Evolutionary conservation across 2,888 invertebrate genomes (phyloP), one percentile per base, ranked within the genome.

Genomic region (Drosophila pullipes): DNA sequence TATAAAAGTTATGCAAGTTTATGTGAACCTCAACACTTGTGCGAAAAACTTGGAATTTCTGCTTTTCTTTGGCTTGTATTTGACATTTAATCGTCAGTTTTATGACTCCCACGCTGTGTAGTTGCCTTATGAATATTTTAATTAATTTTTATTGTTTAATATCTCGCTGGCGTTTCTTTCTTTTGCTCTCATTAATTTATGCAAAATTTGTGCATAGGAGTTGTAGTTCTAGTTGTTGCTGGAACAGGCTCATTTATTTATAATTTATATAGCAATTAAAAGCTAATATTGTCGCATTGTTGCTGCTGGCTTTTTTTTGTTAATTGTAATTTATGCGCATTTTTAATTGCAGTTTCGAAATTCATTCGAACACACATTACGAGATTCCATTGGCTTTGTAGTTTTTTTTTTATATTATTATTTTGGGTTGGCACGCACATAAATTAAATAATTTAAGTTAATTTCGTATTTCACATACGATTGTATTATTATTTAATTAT

Each of bases 391-490:
- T 81, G 67, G 53, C 69, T 78, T 74, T 71, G 62, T 64, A 58
- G 57, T 69, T 69, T 68, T 60, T 62, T 60, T 44, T 10, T 22
- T 25, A 25, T 25, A 9, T 25, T 54, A 41, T 57, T n/a, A 39
- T 39, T 39, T 57, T 39, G 7, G 44, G 60, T 9, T 47, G 47
- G 47, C 47, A 47, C 25, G 53, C 70, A 80, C 65, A 84, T 84
- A 84, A 84, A 84, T 88, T 85, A 85, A 88, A 88, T 85, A 85
- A 88, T 85, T 88, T 76, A 86, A 85, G 84, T 85, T 80, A 83
- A 82, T 85, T 78, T 85, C 70, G 58, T 71, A 79, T 79, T 69
- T 28, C 69, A 72, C 70, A 71, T 80, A 82, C 68, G 84, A 81
- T 85, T 89, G 83, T 80, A 87, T 73, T 76, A 80, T 81, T 85